These are phyloP conservation scores for Geotrupes spiniger DNA, from an alignment of 2,888 invertebrate genomes.

Conservation along the genomic window DNA sequence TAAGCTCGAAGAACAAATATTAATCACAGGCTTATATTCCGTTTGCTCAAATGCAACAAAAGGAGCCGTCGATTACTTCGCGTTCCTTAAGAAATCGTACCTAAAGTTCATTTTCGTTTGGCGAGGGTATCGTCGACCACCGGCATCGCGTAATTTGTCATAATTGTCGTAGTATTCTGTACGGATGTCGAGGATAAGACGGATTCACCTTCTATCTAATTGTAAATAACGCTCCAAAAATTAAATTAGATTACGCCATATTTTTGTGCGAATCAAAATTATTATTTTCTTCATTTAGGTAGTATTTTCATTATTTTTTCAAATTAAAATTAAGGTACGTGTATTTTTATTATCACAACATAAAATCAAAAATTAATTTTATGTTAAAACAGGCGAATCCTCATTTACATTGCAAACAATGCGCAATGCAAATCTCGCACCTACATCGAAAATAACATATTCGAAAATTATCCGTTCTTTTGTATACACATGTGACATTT, in stretches of 20 bases:
- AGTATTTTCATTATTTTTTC: too few species aligned
- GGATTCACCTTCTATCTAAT: constrained; percentile 20
- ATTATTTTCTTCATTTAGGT: too few species aligned
- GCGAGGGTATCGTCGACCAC: constrained; percentile 26
- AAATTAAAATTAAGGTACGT: too few species aligned
- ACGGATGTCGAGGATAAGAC: constrained; percentile 15
- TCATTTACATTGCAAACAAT: not conserved
- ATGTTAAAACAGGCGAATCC: too few species aligned
- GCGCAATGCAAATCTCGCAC: not conserved
- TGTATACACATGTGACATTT: too few species aligned
- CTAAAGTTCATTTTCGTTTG: constrained; percentile 17
- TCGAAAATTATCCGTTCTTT: not conserved
- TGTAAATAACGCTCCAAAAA: constrained; percentile 19
- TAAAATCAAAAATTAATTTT: too few species aligned
- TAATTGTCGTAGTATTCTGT: constrained; percentile 29
- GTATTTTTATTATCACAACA: too few species aligned
- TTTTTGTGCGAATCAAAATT: too few species aligned
- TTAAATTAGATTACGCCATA: too few species aligned
- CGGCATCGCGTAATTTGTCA: constrained; percentile 34
- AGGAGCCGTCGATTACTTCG: constrained; percentile 4
- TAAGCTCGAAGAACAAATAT: constrained; percentile 26
- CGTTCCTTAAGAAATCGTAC: not conserved
- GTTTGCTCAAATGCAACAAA: constrained; percentile 6
- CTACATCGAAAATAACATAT: not conserved
- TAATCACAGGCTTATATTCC: constrained; percentile 19